These are phyloP conservation scores for Malacoctenus gilli DNA, from an alignment of 2,797 vertebrate species.

Conservation along the genomic window DNA sequence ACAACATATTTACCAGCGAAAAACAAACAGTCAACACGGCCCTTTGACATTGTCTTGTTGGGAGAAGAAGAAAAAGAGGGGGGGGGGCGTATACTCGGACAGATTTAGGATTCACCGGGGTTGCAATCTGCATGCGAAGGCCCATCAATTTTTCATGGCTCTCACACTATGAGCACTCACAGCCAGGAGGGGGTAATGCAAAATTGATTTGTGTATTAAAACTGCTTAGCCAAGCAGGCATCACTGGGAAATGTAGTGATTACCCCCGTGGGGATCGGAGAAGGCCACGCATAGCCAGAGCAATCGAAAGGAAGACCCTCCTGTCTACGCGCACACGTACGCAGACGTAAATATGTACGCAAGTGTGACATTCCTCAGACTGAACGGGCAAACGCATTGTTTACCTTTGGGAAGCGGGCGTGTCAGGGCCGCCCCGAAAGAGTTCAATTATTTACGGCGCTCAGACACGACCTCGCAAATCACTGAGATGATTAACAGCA, in stretches of 20 bases:
- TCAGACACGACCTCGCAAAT: not conserved
- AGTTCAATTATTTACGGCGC: no score
- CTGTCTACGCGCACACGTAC: not conserved
- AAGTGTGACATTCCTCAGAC: not conserved
- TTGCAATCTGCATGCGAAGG: conserved; percentile 86
- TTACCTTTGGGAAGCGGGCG: no score
- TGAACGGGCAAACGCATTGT: no score
- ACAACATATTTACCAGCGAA: conserved; percentile 76
- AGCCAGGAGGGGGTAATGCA: conserved; percentile 89
- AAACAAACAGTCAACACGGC: conserved; percentile 72
- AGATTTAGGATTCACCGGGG: conserved; percentile 84
- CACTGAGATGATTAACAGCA: not conserved
- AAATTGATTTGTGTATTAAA: conserved; percentile 95
- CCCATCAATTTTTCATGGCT: conserved; percentile 91
- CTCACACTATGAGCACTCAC: conserved; percentile 84
- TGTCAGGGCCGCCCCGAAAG: no score
- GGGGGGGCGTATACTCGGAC: conserved; percentile 49
- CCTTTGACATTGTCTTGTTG: conserved; percentile 80
- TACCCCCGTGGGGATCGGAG: conserved; percentile 72
- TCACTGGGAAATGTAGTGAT: conserved; percentile 85
- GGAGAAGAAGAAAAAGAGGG: conserved; percentile 33
- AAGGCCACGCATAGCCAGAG: conserved; percentile 64
- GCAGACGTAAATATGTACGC: not conserved
- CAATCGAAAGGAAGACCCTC: conserved; percentile 47
- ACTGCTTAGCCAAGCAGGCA: conserved; percentile 87